Conservation (phyloP, 2,113 vertebrate genomes). For the Charadrius vociferus region DNA sequence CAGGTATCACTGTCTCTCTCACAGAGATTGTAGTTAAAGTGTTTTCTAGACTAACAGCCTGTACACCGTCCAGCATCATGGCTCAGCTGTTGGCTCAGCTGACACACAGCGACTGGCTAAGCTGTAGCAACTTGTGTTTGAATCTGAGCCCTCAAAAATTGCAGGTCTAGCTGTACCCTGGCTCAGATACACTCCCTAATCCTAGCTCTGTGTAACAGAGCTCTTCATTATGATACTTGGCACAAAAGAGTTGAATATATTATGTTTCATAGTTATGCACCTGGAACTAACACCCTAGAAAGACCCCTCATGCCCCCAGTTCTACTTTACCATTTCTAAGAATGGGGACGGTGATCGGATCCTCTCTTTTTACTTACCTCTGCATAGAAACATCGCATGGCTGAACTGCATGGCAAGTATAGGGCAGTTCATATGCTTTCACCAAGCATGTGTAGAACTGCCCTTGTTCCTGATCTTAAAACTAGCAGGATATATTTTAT, state of each 20-base stretch:
- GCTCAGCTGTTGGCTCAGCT: background rate
- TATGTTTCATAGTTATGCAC: background rate
- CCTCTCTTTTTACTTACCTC: background rate
- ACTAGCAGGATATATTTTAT: background rate
- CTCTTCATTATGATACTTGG: background rate
- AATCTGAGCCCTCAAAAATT: background rate
- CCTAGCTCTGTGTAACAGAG: background rate
- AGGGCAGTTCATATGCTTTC: background rate
- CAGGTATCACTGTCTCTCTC: background rate
- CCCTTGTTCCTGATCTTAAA: background rate
- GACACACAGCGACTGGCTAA: background rate
- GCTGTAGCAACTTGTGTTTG: background rate
- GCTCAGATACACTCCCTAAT: background rate
- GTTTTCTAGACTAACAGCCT: background rate
- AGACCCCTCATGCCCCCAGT: background rate
- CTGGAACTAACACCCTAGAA: background rate
- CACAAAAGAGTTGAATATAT: background rate
- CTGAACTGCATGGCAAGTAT: background rate
- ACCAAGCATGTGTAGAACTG: background rate
- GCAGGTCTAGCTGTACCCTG: background rate
- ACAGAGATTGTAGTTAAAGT: background rate
- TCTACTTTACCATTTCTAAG: background rate
- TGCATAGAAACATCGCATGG: background rate
- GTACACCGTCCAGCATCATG: background rate
- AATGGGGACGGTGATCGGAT: background rate